Evolutionary conservation across 2,797 vertebrate species (phyloP).

Genomic region (Pogoniulus pusillus): DNA sequence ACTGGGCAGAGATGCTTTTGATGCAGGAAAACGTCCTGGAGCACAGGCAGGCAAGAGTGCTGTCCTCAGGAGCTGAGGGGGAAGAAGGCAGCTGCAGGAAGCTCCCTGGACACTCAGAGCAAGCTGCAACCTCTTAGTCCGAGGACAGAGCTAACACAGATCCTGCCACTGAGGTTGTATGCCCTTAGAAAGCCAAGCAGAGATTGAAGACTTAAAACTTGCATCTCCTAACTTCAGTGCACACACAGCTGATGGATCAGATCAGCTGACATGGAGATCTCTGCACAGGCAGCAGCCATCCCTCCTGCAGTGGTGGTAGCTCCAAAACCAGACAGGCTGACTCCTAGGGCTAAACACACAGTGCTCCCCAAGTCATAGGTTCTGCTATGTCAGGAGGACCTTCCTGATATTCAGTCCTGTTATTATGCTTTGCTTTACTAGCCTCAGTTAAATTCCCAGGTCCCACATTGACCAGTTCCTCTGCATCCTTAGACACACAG

Average conservation of each 20-base stretch:
- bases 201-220: not conserved
- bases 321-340: not conserved
- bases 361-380: not conserved
- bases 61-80: not conserved
- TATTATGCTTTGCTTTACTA: not conserved
- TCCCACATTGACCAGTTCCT: not conserved
- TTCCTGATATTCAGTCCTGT: not conserved
- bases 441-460: not conserved
- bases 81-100: not conserved
- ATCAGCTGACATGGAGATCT: not conserved
- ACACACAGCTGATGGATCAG: not conserved
- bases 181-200: not conserved
- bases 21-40: not conserved
- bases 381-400: not conserved
- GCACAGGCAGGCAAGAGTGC: not conserved
- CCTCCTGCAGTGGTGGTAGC: not conserved
- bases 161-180: too few relatives aligned
- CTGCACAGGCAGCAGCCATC: not conserved
- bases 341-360: not conserved
- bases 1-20: not conserved
- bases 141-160: not conserved
- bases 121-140: not conserved
- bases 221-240: not conserved
- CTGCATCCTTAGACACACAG: not conserved
- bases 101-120: not conserved